These are phyloP conservation scores for Dryobotodes eremita DNA, from an alignment of 2,888 invertebrate species.

Conservation along the genomic window DNA sequence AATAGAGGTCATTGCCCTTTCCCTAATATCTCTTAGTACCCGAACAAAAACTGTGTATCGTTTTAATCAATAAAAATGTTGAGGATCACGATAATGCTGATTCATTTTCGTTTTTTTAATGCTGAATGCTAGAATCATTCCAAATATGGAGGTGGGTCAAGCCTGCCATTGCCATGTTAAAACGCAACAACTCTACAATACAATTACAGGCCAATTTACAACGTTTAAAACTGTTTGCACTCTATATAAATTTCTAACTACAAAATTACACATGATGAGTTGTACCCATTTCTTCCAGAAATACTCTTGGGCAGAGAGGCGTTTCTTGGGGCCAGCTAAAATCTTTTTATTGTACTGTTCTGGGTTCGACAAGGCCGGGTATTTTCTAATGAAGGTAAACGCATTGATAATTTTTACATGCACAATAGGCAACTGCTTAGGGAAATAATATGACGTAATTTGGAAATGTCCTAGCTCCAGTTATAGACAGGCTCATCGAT, in stretches of 20 bases:
- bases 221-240: slow-evolving; percentile 3
- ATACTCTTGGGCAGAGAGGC: slow-evolving; percentile 84
- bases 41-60: neutral
- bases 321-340: slow-evolving; percentile 81
- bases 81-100: neutral
- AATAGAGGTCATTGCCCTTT: neutral
- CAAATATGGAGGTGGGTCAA: neutral
- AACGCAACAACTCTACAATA: neutral
- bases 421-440: neutral
- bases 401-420: slow-evolving; percentile 24
- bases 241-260: slow-evolving; percentile 13
- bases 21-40: neutral
- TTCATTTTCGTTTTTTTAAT: neutral
- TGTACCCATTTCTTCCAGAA: slow-evolving; percentile 89
- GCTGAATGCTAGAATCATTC: neutral
- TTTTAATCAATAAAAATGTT: neutral
- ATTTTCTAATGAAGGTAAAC: slow-evolving; percentile 77
- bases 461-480: neutral
- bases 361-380: slow-evolving; percentile 76
- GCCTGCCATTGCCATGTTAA: neutral
- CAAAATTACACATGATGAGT: slow-evolving; percentile 15
- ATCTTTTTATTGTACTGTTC: slow-evolving; percentile 82
- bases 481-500: neutral
- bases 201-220: neutral
- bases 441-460: neutral